These are phyloP conservation scores for Fregetta grallaria DNA, from an alignment of 2,113 vertebrate genomes.

Conservation along the genomic window DNA sequence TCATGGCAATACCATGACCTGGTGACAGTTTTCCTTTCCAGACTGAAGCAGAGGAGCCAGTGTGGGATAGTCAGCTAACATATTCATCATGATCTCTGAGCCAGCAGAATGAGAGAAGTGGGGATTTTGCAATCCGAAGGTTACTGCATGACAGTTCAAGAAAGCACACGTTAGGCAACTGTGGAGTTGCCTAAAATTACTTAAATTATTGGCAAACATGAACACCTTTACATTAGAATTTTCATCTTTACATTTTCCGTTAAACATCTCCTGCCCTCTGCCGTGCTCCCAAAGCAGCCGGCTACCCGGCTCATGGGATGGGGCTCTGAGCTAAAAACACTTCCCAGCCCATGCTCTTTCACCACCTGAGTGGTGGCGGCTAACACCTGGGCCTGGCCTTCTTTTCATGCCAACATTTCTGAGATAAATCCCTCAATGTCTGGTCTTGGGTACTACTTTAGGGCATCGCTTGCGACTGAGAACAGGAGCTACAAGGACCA, in stretches of 20 bases:
- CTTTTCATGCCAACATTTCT: neutral
- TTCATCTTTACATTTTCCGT: neutral
- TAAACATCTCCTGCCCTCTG: neutral
- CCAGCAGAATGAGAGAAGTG: neutral
- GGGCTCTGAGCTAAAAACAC: neutral
- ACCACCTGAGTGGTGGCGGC: neutral
- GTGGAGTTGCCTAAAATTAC: neutral
- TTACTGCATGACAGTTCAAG: neutral
- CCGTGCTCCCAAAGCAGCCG: accelerated
- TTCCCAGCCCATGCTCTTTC: neutral
- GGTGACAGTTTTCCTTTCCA: neutral
- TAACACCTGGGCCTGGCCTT: neutral
- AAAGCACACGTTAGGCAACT: neutral
- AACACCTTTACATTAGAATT: neutral
- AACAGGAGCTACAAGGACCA: neutral
- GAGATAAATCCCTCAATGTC: neutral
- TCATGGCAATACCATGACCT: neutral
- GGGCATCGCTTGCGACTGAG: neutral
- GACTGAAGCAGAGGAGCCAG: neutral
- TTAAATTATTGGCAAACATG: neutral
- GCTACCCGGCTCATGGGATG: accelerated
- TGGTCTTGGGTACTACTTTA: neutral
- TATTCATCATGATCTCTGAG: neutral
- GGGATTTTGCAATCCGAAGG: neutral
- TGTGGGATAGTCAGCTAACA: neutral